Conservation (phyloP, 2,797 vertebrate genomes). For the Bryconaethiops microstoma region DNA sequence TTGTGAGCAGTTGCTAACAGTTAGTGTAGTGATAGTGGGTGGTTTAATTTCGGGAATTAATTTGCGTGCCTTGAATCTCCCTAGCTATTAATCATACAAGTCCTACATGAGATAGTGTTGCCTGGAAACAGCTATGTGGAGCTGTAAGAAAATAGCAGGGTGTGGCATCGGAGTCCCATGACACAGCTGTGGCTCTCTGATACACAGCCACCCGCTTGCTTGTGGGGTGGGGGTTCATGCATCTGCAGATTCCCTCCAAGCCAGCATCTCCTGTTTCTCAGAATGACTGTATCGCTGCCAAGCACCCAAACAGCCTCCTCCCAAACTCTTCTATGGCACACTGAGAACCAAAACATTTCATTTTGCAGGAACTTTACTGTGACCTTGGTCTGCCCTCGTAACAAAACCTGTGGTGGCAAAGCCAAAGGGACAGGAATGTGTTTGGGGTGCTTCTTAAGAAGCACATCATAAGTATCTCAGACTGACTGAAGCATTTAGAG, state of each 20-base stretch:
- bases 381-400: background rate
- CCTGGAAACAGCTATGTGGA: slow-evolving; percentile 34
- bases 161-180: slow-evolving; percentile 42
- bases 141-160: slow-evolving; percentile 46
- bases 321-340: background rate
- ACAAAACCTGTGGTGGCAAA: background rate
- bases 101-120: slow-evolving; percentile 10
- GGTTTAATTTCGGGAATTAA: background rate
- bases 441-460: background rate
- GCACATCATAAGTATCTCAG: background rate
- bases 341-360: slow-evolving; percentile 24
- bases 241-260: slow-evolving; percentile 54
- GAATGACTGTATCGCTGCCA: slow-evolving; percentile 16
- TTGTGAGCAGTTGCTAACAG: background rate
- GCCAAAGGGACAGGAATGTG: background rate
- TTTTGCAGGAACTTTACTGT: background rate
- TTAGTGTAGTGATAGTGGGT: background rate
- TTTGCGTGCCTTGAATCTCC: background rate
- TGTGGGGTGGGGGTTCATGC: slow-evolving; percentile 17
- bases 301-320: slow-evolving; percentile 28
- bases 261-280: slow-evolving; percentile 47
- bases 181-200: slow-evolving; percentile 47
- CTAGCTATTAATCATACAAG: background rate
- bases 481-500: background rate
- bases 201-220: slow-evolving; percentile 12